These are phyloP conservation scores for Perdix hodgsoniae DNA, from an alignment of 2,797 vertebrate genomes.

Conservation along the genomic window DNA sequence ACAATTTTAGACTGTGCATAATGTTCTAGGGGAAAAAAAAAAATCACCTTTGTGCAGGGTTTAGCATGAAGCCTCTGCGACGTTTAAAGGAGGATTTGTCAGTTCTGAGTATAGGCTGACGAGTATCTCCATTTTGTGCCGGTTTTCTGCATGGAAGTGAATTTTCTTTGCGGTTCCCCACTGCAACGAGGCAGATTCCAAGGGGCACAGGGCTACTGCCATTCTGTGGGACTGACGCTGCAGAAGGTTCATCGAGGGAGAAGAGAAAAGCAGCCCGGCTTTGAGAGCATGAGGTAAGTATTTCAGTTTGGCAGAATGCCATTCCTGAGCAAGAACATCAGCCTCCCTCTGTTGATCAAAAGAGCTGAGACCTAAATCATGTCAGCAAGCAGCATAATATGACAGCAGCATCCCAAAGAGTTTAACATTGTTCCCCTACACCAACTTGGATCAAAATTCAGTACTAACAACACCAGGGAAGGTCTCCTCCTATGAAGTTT, in stretches of 20 bases:
- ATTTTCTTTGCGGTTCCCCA: not conserved
- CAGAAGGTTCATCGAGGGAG: not conserved
- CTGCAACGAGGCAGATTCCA: accelerated
- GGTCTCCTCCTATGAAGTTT: not conserved
- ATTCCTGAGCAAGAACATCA: not conserved
- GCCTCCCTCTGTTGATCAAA: not conserved
- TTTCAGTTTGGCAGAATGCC: not conserved
- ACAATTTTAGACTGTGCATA: not conserved
- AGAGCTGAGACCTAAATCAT: slow-evolving; percentile 19
- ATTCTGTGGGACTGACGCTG: not conserved
- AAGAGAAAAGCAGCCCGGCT: not conserved
- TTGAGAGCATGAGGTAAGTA: not conserved
- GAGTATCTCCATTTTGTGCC: not conserved
- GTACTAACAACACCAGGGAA: not conserved
- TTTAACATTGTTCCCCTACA: not conserved
- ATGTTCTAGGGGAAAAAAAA: not conserved
- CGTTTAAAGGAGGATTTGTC: slow-evolving; percentile 14
- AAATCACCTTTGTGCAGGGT: slow-evolving; percentile 20
- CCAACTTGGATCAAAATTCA: not conserved
- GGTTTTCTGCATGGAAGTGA: not conserved
- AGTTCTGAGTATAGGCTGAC: not conserved
- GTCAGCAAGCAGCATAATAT: not conserved
- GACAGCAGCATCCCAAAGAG: not conserved
- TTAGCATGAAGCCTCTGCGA: not conserved
- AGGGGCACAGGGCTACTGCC: not conserved